Percentiles rank a stretch among this genome's conserved stretches.
These are phyloP conservation scores for Pseudomyrmex gracilis DNA, from an alignment of 1,140 invertebrate species.

Conservation along the genomic window DNA sequence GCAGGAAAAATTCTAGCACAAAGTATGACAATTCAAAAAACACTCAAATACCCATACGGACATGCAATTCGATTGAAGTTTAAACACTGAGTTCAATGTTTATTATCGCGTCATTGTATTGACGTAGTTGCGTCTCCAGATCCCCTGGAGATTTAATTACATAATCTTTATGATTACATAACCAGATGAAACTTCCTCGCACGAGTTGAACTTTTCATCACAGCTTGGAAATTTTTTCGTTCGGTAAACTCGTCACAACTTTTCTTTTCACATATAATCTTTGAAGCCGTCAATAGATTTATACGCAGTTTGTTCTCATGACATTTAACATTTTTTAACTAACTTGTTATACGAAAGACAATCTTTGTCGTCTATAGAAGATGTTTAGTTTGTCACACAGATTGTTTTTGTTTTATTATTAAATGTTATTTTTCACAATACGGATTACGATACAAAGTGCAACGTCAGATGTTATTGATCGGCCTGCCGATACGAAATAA, in stretches of 20 bases:
- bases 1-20: not conserved
- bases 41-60: not conserved
- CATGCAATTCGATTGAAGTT: conserved; percentile 8
- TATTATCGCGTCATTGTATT: conserved; percentile 19
- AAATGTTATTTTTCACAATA: conserved; percentile 15
- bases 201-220: conserved; percentile 5
- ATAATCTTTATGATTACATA: conserved; percentile 10
- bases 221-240: conserved; percentile 55
- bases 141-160: conserved; percentile 58
- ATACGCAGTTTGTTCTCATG: not conserved
- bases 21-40: not conserved
- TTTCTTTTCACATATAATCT: conserved; percentile 40
- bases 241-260: conserved; percentile 10
- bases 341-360: not conserved
- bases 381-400: not conserved
- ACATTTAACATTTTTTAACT: too few relatives aligned
- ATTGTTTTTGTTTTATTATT: conserved; percentile 32
- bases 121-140: conserved; percentile 40
- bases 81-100: conserved; percentile 10
- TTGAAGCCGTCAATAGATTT: not conserved
- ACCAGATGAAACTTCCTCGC: conserved; percentile 16
- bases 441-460: conserved; percentile 33
- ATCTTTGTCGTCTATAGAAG: not conserved
- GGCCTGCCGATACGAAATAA: conserved; percentile 37
- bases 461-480: conserved; percentile 52